Conservation (phyloP, 1,140 invertebrate species). For the Lycorma delicatula region DNA sequence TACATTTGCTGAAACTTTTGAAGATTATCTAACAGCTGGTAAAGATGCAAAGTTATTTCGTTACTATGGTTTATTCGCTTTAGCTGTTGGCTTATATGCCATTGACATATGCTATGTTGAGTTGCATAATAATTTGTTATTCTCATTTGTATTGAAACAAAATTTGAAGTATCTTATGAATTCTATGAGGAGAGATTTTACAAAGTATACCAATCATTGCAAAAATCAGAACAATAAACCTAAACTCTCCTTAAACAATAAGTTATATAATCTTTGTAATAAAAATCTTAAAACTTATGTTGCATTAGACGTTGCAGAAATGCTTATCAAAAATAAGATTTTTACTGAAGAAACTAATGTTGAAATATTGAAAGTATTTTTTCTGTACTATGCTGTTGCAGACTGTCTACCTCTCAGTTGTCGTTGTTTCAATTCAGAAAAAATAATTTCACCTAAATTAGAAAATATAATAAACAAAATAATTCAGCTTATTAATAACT, state of each 20-base stretch:
- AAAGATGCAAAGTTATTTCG: neutral
- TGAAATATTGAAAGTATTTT: neutral
- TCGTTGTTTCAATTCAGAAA: neutral
- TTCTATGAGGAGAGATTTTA: too few relatives aligned
- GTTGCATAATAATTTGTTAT: neutral
- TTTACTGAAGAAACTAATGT: neutral
- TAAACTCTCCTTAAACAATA: too few relatives aligned
- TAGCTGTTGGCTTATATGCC: slow-evolving; percentile 3
- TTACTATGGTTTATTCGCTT: neutral
- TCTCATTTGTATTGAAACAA: neutral
- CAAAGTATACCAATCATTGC: too few relatives aligned
- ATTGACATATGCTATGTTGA: neutral
- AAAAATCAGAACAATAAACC: too few relatives aligned
- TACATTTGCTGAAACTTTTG: neutral
- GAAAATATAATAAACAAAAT: neutral
- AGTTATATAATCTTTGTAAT: too few relatives aligned
- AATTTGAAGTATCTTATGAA: too few relatives aligned
- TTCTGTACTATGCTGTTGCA: neutral
- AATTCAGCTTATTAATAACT: neutral
- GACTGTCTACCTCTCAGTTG: neutral
- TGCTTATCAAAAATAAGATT: neutral
- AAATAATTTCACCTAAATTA: neutral
- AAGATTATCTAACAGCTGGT: neutral
- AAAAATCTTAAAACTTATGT: too few relatives aligned
- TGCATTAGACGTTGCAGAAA: neutral